These are phyloP conservation scores for Aphelenchoides bicaudatus DNA, from an alignment of 2,888 invertebrate species.

Conservation along the genomic window DNA sequence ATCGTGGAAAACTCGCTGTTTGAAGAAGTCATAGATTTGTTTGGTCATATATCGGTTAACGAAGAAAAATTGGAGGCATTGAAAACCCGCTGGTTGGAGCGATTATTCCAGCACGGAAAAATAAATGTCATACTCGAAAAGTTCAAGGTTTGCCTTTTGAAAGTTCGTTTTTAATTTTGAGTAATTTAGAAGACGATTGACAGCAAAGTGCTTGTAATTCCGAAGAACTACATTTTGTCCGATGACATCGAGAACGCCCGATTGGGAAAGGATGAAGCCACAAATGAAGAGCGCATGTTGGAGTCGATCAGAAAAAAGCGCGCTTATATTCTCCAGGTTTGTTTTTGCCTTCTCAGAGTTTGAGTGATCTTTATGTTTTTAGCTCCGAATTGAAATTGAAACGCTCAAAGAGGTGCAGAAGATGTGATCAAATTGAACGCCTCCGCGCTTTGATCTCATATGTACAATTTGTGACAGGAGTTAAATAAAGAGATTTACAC, in stretches of 20 bases:
- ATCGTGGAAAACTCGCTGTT: slow-evolving; percentile 1
- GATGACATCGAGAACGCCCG: slow-evolving; percentile 8
- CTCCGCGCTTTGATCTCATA: not conserved
- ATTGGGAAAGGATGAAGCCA: not conserved
- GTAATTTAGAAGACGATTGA: not conserved
- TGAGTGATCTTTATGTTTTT: not conserved
- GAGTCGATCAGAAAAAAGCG: not conserved
- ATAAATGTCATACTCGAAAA: not conserved
- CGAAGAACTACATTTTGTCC: not conserved
- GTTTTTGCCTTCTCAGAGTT: not conserved
- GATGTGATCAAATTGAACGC: too few relatives aligned
- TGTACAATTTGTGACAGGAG: too few relatives aligned
- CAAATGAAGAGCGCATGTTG: not conserved
- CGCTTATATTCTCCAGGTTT: not conserved
- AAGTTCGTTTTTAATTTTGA: not conserved
- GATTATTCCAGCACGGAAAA: slow-evolving; percentile 9
- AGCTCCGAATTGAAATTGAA: not conserved
- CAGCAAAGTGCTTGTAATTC: not conserved
- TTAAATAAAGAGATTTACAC: too few relatives aligned
- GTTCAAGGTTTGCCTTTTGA: not conserved
- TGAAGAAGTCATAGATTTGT: not conserved
- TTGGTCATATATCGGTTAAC: not conserved
- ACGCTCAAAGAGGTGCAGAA: not conserved
- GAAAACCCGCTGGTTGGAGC: not conserved
- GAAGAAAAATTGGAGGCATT: not conserved